Conservation (phyloP, 2,888 invertebrate species). For the Acanthococcus lagerstroemiae region DNA sequence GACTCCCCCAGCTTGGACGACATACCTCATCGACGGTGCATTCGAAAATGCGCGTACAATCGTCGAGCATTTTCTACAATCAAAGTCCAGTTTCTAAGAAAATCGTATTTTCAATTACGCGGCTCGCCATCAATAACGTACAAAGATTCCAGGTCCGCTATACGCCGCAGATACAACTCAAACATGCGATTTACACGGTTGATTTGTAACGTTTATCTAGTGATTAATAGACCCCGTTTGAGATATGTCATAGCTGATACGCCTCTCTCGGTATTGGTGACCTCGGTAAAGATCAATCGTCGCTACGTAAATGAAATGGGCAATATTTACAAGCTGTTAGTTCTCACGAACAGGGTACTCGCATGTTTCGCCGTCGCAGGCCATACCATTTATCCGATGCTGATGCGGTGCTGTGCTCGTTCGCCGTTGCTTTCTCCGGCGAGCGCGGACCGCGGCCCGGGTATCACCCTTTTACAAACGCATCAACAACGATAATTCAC, state of each 20-base stretch:
- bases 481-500: constrained; percentile 11
- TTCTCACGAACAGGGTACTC: constrained; percentile 22
- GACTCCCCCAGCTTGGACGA: no score
- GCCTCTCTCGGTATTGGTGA: constrained; percentile 12
- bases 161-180: no score
- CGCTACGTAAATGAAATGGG: constrained; percentile 16
- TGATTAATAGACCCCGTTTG: constrained; percentile 24
- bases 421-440: constrained; percentile 13
- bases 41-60: no score
- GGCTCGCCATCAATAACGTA: no score
- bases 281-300: constrained; percentile 26
- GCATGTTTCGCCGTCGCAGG: constrained; percentile 1
- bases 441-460: not conserved
- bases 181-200: constrained; percentile 26
- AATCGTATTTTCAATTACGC: no score
- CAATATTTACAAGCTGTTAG: constrained; percentile 26
- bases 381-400: not conserved
- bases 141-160: no score
- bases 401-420: constrained; percentile 6
- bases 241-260: constrained; percentile 22
- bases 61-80: no score
- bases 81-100: no score
- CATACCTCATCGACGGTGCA: no score
- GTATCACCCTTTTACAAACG: constrained; percentile 11
- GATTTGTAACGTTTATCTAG: constrained; percentile 26